Conservation (phyloP, 2,888 invertebrate genomes). For the Agrypnus murinus region DNA sequence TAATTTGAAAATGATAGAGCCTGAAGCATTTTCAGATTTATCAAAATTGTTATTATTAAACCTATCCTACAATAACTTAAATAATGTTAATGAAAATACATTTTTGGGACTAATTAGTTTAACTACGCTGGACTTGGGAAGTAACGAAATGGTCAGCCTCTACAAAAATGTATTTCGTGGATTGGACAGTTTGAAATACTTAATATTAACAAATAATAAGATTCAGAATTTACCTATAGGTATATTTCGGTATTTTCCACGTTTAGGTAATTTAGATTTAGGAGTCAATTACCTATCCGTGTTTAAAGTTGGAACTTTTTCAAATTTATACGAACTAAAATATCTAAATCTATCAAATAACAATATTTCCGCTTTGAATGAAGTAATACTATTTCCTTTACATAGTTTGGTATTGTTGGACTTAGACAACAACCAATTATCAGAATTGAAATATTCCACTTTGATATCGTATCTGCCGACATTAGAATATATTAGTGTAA, state of each 20-base stretch:
- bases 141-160: neutral
- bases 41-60: too few relatives aligned
- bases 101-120: neutral
- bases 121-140: neutral
- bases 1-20: too few relatives aligned
- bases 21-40: too few relatives aligned
- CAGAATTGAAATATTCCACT: neutral
- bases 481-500: conserved; percentile 2
- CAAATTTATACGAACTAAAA: conserved; percentile 5
- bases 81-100: too few relatives aligned
- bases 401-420: neutral
- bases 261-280: conserved; percentile 5
- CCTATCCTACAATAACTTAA: too few relatives aligned
- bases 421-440: conserved; percentile 11
- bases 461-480: conserved; percentile 1
- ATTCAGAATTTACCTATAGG: conserved; percentile 16
- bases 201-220: conserved; percentile 2
- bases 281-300: conserved; percentile 6
- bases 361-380: conserved; percentile 5
- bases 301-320: conserved; percentile 23
- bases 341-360: conserved; percentile 26
- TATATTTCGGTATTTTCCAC: neutral
- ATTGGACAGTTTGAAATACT: neutral
- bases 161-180: neutral
- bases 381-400: conserved; percentile 5